These are phyloP conservation scores for Sphenopsis melanotis DNA, from an alignment of 2,797 vertebrate species.

Conservation along the genomic window DNA sequence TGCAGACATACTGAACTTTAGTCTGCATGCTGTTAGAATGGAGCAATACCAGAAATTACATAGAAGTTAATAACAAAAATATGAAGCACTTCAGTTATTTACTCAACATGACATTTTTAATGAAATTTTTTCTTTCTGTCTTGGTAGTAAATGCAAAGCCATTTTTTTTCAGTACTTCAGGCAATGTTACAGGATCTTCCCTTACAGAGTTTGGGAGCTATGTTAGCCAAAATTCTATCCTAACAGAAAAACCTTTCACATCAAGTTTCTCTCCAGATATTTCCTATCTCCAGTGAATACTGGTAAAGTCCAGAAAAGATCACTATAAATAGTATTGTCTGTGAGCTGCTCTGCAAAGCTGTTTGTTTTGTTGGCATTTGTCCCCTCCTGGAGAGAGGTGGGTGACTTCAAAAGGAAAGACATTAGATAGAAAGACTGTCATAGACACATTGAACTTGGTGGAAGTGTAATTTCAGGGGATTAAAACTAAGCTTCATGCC, in stretches of 20 bases:
- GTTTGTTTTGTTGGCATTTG: accelerated
- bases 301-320: background rate
- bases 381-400: background rate
- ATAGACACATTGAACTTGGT: background rate
- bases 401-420: background rate
- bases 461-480: background rate
- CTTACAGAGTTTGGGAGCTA: background rate
- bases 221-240: background rate
- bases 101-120: background rate
- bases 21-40: background rate
- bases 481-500: background rate
- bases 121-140: background rate
- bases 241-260: background rate
- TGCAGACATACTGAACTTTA: constrained; percentile 8
- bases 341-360: background rate
- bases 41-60: background rate
- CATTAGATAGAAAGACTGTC: background rate
- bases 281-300: background rate
- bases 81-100: background rate
- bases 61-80: background rate
- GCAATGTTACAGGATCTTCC: background rate
- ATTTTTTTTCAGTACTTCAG: background rate
- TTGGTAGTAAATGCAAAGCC: background rate
- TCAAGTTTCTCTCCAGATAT: background rate
- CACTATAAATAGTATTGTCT: background rate